phyloP scores from a whole-genome alignment of 2,797 vertebrate species.

The Acanthiza pusilla region DNA sequence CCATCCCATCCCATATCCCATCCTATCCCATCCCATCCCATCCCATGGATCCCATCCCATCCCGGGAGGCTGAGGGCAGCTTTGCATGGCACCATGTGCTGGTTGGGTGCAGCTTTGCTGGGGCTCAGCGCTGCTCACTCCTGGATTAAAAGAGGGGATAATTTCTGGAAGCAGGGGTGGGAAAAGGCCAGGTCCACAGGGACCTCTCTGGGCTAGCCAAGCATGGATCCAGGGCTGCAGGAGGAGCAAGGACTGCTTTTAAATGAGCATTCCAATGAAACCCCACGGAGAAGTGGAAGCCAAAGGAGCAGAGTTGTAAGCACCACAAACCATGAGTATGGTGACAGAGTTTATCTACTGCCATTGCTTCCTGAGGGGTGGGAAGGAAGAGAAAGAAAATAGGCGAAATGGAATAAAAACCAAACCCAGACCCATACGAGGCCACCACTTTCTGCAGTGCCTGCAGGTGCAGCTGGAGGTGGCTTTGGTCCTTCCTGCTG shows the following conservation, averaged over 20 bases:
- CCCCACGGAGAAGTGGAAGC: not conserved
- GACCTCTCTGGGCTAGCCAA: not conserved
- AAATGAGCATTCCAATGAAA: not conserved
- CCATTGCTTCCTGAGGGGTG: not conserved
- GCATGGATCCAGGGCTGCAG: not conserved
- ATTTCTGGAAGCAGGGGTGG: not conserved
- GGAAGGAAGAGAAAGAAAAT: slow-evolving; percentile 15
- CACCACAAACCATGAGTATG: fast-evolving
- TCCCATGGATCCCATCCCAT: not conserved
- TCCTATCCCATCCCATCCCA: not conserved
- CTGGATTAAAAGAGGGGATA: not conserved
- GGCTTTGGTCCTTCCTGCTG: not conserved
- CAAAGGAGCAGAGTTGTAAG: not conserved
- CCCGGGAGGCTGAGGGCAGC: not conserved
- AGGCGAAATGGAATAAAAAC: not conserved
- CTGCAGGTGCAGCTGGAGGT: not conserved
- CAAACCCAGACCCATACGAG: fast-evolving
- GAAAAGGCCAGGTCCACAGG: fast-evolving
- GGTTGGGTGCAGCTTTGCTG: not conserved
- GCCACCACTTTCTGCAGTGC: not conserved
- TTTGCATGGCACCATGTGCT: fast-evolving
- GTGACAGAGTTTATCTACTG: not conserved
- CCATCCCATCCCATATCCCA: not conserved
- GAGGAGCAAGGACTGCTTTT: not conserved
- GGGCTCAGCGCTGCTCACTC: not conserved